These are phyloP conservation scores for Dallia pectoralis DNA, from an alignment of 2,797 vertebrate genomes.

Conservation along the genomic window DNA sequence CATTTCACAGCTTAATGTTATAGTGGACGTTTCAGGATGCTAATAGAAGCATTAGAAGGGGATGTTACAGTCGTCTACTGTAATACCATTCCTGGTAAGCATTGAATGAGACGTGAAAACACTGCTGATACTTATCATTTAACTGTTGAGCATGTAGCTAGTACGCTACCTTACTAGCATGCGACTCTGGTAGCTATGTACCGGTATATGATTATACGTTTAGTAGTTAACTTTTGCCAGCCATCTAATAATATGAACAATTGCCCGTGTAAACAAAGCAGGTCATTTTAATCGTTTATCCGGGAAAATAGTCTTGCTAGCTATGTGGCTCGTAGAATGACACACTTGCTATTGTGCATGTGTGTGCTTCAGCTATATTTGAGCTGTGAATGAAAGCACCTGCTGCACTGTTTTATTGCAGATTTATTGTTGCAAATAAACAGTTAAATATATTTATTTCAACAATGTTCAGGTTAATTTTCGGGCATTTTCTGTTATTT, in stretches of 20 bases:
- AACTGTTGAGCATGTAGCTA: conserved; percentile 23
- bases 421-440: not conserved
- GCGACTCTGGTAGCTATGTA: not conserved
- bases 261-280: not conserved
- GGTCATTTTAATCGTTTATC: not conserved
- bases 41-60: conserved; percentile 70
- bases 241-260: not conserved
- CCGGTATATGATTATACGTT: not conserved
- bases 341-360: not conserved
- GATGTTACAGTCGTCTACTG: conserved; percentile 66
- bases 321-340: not conserved
- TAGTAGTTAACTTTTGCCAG: not conserved
- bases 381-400: not conserved
- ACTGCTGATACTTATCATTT: conserved; percentile 20
- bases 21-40: conserved; percentile 55
- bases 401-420: not conserved
- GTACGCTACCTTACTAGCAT: not conserved
- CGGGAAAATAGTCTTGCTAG: not conserved
- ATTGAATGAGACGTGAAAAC: conserved; percentile 20
- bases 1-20: conserved; percentile 41
- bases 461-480: not conserved
- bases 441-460: not conserved
- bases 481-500: not conserved
- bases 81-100: conserved; percentile 69
- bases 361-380: not conserved